Evolutionary conservation across 2,113 vertebrate genomes (phyloP).

Genomic region (Spermophilus dauricus): DNA sequence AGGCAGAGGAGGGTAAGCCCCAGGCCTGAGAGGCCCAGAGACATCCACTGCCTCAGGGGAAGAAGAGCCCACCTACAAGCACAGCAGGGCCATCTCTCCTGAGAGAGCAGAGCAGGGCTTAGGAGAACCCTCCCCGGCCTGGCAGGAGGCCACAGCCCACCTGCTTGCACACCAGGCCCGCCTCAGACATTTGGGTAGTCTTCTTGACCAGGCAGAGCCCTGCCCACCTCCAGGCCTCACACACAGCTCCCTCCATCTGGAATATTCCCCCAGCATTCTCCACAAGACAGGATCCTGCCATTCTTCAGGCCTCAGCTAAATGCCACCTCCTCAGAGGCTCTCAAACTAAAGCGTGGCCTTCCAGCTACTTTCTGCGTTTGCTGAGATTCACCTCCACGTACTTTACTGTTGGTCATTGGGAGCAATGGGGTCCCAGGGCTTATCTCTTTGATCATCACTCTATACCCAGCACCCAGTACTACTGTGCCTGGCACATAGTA

Average conservation of each 20-base stretch:
- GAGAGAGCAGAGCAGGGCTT: not conserved
- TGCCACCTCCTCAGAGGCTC: not conserved
- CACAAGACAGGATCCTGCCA: not conserved
- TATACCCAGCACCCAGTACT: not conserved
- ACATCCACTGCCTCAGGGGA: not conserved
- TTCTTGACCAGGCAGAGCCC: not conserved
- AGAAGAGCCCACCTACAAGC: not conserved
- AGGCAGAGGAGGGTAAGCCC: not conserved
- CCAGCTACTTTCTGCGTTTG: not conserved
- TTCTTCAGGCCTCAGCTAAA: not conserved
- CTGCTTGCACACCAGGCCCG: not conserved
- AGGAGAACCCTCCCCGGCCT: not conserved
- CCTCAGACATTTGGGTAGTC: not conserved
- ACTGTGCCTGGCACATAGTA: not conserved
- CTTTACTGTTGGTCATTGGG: not conserved
- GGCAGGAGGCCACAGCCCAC: fast-evolving
- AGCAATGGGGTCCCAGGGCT: not conserved
- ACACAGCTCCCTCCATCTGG: not conserved
- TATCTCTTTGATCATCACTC: not conserved
- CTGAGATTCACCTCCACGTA: not conserved
- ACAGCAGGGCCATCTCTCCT: not conserved
- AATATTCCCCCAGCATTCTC: not conserved
- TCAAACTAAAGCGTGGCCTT: not conserved
- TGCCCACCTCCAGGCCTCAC: not conserved
- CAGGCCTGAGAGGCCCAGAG: not conserved